Conservation (phyloP, 2,113 vertebrate species). For the Eulacestoma nigropectus region DNA sequence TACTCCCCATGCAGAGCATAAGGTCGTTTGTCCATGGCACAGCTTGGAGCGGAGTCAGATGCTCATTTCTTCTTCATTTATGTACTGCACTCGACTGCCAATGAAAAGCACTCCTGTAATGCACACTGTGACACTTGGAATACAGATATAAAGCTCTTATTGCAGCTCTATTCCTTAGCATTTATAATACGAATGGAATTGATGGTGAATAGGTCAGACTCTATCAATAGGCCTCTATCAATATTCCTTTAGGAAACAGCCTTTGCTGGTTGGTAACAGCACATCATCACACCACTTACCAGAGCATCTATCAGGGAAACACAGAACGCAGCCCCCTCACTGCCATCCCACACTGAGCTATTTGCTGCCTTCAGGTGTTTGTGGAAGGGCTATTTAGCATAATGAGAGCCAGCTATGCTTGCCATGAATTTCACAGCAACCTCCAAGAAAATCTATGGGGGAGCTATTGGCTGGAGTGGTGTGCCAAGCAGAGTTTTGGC, state of each 20-base stretch:
- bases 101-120: background rate
- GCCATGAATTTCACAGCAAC: background rate
- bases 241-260: background rate
- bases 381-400: background rate
- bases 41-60: background rate
- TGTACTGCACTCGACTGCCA: background rate
- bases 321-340: background rate
- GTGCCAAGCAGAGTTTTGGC: background rate
- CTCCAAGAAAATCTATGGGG: background rate
- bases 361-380: constrained; percentile 28
- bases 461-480: background rate
- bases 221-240: background rate
- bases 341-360: background rate
- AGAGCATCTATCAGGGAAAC: background rate
- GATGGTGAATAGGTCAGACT: background rate
- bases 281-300: background rate
- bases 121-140: background rate
- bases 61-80: background rate
- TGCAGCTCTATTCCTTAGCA: background rate
- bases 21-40: background rate
- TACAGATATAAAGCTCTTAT: background rate
- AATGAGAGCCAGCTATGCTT: background rate
- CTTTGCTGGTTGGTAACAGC: background rate
- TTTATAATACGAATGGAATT: background rate
- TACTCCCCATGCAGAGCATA: background rate